These are phyloP conservation scores for Monoplex corrugatus DNA, from an alignment of 2,888 invertebrate genomes.

Conservation along the genomic window DNA sequence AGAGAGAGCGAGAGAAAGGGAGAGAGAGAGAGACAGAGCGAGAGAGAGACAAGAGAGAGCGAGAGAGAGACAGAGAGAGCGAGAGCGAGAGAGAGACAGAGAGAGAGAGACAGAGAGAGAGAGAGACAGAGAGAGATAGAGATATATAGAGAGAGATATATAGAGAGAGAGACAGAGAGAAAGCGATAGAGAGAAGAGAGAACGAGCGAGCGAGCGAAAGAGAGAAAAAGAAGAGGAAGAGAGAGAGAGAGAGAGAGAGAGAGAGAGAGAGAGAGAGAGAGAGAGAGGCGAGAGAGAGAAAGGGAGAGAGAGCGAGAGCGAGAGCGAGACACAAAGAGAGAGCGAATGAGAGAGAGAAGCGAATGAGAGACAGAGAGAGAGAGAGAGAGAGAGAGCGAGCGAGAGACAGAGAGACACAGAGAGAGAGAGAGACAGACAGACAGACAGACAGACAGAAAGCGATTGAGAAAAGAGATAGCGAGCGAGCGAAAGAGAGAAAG, in stretches of 20 bases:
- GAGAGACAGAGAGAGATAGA: slow-evolving; percentile 1
- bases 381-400: slow-evolving; percentile 1
- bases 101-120: slow-evolving; percentile 9
- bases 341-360: no score
- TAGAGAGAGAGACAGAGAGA: slow-evolving; percentile 1
- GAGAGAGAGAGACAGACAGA: background rate
- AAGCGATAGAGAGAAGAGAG: background rate
- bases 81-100: no score
- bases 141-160: background rate
- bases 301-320: background rate
- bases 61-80: no score
- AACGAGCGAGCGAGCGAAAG: background rate
- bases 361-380: slow-evolving; percentile 3
- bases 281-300: no score
- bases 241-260: no score
- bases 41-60: no score
- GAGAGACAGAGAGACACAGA: background rate
- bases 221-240: background rate
- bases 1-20: background rate
- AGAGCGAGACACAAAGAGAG: no score
- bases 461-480: background rate
- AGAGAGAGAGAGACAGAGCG: background rate
- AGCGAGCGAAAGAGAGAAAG: background rate
- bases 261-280: no score
- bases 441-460: background rate